Evolutionary conservation across 2,113 vertebrate species (phyloP), one percentile per base, ranked within the genome.

Genomic region (Xyliphius kryptos): DNA sequence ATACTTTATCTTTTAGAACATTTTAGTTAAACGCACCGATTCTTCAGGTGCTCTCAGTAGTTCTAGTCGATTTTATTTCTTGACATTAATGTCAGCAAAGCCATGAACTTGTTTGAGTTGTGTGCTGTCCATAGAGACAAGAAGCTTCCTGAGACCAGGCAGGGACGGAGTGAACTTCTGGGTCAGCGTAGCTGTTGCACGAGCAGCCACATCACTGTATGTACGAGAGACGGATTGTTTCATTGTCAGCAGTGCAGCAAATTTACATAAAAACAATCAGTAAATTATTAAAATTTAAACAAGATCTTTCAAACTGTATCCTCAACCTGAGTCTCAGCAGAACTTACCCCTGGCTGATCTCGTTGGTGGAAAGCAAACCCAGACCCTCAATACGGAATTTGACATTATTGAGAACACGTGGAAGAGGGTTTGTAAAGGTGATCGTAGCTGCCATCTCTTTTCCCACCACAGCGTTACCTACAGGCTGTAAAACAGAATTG

Each of bases 31-130:
- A 1, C 4, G n/a, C 43, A 47, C 4, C 0, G 8, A 1, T 7
- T 7, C 14, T 6, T n/a, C n/a, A n/a, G n/a, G n/a, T n/a, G n/a
- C n/a, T n/a, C n/a, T n/a, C n/a, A n/a, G 16, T 3, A 47, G 44
- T 47, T 15, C 26, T 32, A 32, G 22, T 50, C 17, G 14, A 75
- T 56, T 68, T 55, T 51, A 74, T n/a, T 73, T 69, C 65, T 69
- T 56, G 66, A 89, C 85, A 0, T 71, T 63, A 48, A 95, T 77
- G 53, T 87, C 77, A 9, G 83, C 75, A 56, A 86, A 85, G 1
- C 92, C 91, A 0, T 93, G 91, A 49, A 95, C 90, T 72, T 90
- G 91, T 15, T 82, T 88, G 51, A 95, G 86, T 78, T 91, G 88
- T 2, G 73, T 77, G 66, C 91, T 92, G 81, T 91, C 84, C 77